Conservation (phyloP, 2,888 invertebrate genomes). For the Cryptocheilus praepositus region DNA sequence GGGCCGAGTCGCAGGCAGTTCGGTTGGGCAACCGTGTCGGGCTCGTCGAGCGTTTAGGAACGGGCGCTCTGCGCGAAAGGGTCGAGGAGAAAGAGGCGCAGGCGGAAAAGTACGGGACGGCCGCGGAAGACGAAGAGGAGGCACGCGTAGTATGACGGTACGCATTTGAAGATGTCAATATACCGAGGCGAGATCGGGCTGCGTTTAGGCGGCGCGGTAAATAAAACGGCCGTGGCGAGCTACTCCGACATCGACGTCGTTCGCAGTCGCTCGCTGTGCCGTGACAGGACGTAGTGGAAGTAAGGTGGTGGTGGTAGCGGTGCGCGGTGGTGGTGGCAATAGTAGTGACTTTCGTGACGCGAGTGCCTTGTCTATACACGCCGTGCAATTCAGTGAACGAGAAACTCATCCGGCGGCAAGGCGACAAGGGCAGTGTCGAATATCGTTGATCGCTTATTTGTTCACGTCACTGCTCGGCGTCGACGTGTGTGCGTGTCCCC, state of each 20-base stretch:
- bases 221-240: not conserved
- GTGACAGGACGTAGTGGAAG: no score
- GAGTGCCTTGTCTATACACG: no score
- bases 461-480: constrained; percentile 6
- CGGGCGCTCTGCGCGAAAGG: constrained; percentile 25
- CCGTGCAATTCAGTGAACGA: no score
- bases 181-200: constrained; percentile 48
- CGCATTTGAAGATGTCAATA: constrained; percentile 64
- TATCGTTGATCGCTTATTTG: constrained; percentile 15
- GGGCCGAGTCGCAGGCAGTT: constrained; percentile 53
- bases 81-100: not conserved
- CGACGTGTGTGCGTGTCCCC: constrained; percentile 16
- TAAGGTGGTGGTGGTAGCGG: no score
- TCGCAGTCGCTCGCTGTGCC: no score
- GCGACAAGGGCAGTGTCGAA: no score
- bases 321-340: no score
- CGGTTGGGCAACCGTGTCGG: constrained; percentile 57
- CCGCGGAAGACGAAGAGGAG: constrained; percentile 22
- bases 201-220: constrained; percentile 25
- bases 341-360: no score
- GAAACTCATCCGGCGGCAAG: no score
- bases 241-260: not conserved
- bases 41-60: constrained; percentile 24
- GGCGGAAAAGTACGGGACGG: constrained; percentile 16
- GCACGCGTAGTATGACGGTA: constrained; percentile 25